These are phyloP conservation scores for Euwallacea similis DNA, from an alignment of 1,140 invertebrate species.

Conservation along the genomic window DNA sequence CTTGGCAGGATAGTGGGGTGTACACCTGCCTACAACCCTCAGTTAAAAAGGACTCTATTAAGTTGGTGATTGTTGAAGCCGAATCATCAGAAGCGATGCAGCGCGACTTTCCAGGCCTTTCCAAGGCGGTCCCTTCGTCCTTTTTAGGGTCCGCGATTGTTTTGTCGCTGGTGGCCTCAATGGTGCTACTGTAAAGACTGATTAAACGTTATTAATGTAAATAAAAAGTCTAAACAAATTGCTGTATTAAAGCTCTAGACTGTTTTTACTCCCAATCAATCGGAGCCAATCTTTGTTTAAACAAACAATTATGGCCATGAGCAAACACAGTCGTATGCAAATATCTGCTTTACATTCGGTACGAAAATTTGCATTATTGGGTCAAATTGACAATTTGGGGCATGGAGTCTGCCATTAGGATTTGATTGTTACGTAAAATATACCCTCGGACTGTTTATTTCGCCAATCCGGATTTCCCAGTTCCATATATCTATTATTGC, in stretches of 20 bases:
- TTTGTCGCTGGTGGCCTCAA: no score
- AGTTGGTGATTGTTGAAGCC: constrained; percentile 56
- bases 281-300: constrained; percentile 10
- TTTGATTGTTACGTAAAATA: constrained; percentile 34
- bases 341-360: constrained; percentile 14
- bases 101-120: constrained; percentile 42
- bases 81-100: constrained; percentile 38
- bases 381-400: constrained; percentile 31
- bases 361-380: constrained; percentile 29
- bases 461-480: constrained; percentile 4
- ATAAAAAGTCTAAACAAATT: no score
- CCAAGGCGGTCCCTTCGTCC: no score
- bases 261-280: no score
- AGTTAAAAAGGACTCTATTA: constrained; percentile 52
- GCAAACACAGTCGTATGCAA: constrained; percentile 21
- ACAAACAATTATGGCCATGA: constrained; percentile 18
- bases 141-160: no score
- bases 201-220: no score
- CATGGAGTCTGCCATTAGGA: constrained; percentile 26
- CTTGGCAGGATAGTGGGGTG: constrained; percentile 54
- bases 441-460: constrained; percentile 16
- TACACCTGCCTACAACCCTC: constrained; percentile 57
- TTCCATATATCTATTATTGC: constrained; percentile 4
- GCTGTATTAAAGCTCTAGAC: no score
- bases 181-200: no score